Evolutionary conservation across 1,140 invertebrate species (phyloP).

Genomic region (Drosophila obscura): DNA sequence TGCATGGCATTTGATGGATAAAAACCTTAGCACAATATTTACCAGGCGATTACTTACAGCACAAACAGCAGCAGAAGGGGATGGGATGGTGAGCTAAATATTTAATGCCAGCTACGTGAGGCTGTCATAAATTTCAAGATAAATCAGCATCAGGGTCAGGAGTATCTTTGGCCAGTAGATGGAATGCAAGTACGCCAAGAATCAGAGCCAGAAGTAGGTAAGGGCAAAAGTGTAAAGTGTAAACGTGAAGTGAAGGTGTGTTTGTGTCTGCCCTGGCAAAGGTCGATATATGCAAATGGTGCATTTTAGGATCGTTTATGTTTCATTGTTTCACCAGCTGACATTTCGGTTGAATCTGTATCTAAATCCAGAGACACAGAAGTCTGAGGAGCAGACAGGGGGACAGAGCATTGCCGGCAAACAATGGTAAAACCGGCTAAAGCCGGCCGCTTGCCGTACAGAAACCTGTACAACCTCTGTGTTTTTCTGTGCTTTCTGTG

Average conservation of each 20-base stretch:
- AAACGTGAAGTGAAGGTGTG: constrained; percentile 9
- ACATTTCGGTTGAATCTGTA: constrained; percentile 34
- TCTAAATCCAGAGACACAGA: not conserved
- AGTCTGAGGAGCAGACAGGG: not conserved
- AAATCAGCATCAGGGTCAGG: constrained; percentile 71
- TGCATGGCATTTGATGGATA: constrained; percentile 40
- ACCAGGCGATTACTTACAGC: constrained; percentile 28
- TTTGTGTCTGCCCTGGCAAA: constrained; percentile 40
- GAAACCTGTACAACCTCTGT: constrained; percentile 35
- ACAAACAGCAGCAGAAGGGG: not conserved
- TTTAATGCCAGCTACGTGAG: constrained; percentile 55
- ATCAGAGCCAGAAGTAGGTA: constrained; percentile 12
- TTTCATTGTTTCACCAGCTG: constrained; percentile 42
- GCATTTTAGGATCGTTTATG: constrained; percentile 36
- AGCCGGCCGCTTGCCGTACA: constrained; percentile 41
- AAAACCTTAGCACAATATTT: constrained; percentile 31
- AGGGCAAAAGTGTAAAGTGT: constrained; percentile 53
- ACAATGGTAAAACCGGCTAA: constrained; percentile 64
- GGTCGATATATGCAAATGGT: constrained; percentile 70
- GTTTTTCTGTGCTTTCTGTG: constrained; percentile 1
- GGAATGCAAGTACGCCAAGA: constrained; percentile 37
- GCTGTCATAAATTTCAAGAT: constrained; percentile 58
- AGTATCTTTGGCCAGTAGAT: constrained; percentile 23
- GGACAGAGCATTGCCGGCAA: constrained; percentile 5
- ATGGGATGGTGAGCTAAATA: not conserved